Conservation (phyloP, 2,113 vertebrate genomes). For the Hylia prasina region DNA sequence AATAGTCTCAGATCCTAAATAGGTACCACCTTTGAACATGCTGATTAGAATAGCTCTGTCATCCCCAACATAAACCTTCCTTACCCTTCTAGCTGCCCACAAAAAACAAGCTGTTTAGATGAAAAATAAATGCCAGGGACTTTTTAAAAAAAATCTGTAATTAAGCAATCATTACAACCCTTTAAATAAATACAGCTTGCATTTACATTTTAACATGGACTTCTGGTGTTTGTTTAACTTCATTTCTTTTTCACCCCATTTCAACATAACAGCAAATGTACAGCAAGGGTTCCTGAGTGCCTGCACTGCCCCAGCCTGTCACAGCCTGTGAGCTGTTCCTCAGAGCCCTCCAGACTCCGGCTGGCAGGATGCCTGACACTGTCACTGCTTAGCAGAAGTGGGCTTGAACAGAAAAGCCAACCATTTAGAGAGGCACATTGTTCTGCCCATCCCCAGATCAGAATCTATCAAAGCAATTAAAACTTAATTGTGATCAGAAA, state of each 20-base stretch:
- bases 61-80: not conserved
- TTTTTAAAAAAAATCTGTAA: not conserved
- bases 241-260: slow-evolving; percentile 25
- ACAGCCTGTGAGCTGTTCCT: not conserved
- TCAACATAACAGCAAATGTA: not conserved
- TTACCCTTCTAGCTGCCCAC: not conserved
- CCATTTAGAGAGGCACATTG: not conserved
- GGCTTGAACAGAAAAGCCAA: not conserved
- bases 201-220: not conserved
- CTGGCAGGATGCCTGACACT: not conserved
- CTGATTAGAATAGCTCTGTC: not conserved
- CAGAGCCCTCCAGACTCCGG: not conserved
- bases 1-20: not conserved
- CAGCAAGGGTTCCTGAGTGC: not conserved
- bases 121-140: rapidly evolving
- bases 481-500: not conserved
- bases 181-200: slow-evolving; percentile 7
- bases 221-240: slow-evolving; percentile 36
- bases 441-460: not conserved
- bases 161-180: not conserved
- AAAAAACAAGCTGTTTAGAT: not conserved
- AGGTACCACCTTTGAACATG: not conserved
- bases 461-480: not conserved
- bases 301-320: not conserved
- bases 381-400: not conserved